A percentile compares a stretch with the other conserved stretches of the same genome.
Evolutionary conservation across 2,888 invertebrate genomes (phyloP).

Genomic region (Melinaea marsaeus): DNA sequence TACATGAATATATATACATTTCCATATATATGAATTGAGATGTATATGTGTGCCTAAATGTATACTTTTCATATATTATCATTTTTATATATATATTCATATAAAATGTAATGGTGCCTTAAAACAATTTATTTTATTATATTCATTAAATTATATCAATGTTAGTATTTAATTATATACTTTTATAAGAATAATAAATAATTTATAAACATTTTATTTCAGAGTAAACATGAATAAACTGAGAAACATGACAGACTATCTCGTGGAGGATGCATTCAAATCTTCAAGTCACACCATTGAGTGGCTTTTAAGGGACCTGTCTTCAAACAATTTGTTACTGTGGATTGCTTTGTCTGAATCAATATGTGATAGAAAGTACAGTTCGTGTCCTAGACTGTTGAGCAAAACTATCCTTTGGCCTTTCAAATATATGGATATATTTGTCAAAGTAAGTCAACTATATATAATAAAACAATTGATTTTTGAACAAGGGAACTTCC

Average conservation of each 20-base stretch:
- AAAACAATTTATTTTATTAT: too few species aligned
- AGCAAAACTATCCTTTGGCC: slow-evolving; percentile 52
- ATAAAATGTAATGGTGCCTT: too few species aligned
- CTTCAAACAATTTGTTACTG: slow-evolving; percentile 38
- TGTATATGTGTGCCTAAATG: too few species aligned
- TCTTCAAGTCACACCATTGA: slow-evolving; percentile 28
- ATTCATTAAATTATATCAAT: too few species aligned
- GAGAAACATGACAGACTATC: slow-evolving; percentile 39
- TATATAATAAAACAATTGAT: not conserved
- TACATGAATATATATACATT: too few species aligned
- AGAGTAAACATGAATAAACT: slow-evolving; percentile 42
- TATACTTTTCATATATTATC: too few species aligned
- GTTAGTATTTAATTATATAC: not conserved
- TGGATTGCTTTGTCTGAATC: slow-evolving; percentile 55
- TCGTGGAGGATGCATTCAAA: slow-evolving; percentile 36
- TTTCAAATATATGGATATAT: slow-evolving; percentile 38
- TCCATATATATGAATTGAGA: too few species aligned
- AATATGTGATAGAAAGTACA: slow-evolving; percentile 34
- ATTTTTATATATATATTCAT: too few species aligned
- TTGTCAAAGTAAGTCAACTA: slow-evolving; percentile 45
- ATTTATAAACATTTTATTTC: slow-evolving; percentile 31
- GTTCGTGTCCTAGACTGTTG: slow-evolving; percentile 31
- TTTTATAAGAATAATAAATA: not conserved
- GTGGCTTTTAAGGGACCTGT: slow-evolving; percentile 38
- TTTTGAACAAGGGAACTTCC: too few species aligned